Base-by-base conservation (phyloP, 2,888 invertebrate genomes). In the Thera britannica region DNA sequence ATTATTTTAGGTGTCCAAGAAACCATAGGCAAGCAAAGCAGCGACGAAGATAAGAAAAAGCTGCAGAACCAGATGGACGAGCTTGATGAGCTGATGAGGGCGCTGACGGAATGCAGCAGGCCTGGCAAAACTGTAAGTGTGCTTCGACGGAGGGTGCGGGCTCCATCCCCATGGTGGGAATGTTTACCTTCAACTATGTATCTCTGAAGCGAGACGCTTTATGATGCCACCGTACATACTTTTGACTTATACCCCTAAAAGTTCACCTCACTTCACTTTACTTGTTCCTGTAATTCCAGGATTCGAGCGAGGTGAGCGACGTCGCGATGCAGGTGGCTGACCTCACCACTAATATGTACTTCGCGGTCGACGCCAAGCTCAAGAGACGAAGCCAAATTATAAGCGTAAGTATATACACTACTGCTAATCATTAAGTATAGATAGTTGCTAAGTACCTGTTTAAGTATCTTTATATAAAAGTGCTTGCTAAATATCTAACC, bases 281-380 rank as follows among this genome's bases (percentile, higher is more conserved):
- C 38, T 3, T 38, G 38, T 38, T 3, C 38, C 4, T 41, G 5
- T 41, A 7, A 23, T 41, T 41, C 0, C 67, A 87, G 87, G 73
- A 84, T 4, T 48, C 78, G 0, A 75, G 68, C 3, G 78, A 82
- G 5, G 87, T 87, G 0, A 83, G 87, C 51, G 87, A 89, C 3
- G 77, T 83, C 0, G 90, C 90, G 0, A 87, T 83, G 75, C 83
- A 81, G 51, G 83, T 90, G 2, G 92, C 89, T 0, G 88, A 89
- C 55, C 73, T 90, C 5, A 86, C 91, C 8, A 87, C 90, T 0
- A 83, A 85, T 75, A 86, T 92, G 81, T 88, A 85, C 77, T 86
- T 90, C 77, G 78, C 86, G 0, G 68, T 90, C 9, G 90, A 90
- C 51, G 82, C 89, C 0, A 75, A 76, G 11, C 83, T 83, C 0